Base-by-base conservation (phyloP, 1,140 invertebrate species). In the Diorhabda carinulata region DNA sequence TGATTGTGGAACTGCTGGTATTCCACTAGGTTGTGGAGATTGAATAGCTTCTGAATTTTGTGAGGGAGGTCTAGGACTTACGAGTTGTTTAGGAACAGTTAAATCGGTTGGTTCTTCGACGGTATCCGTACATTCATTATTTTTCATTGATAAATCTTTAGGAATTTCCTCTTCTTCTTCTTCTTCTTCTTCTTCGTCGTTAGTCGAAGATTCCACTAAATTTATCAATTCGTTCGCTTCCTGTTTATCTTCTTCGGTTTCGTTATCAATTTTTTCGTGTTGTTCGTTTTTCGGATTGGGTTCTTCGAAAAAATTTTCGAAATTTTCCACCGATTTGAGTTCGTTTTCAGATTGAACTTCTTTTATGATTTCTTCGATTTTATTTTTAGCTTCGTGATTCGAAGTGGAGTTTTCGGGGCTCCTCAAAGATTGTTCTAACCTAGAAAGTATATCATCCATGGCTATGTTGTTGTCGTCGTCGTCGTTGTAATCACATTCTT, bases 21-120 rank as follows among this genome's bases (percentile, higher is more conserved):
- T 86, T 2, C 87, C 87, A 71, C 86, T 89, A 1, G 88, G 87
- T 68, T 88, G 87, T 0, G 88, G 87, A 2, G 88, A 89, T 66
- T 87, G 86, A 77, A 87, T 85, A 8, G 88, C 85, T 67, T 88
- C 86, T 0, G 87, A 87, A 70, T 85, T 85, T 66, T 86, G 83
- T 0, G 87, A 88, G 3, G 83, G 82, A 52, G 86, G 84, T 52
- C 86, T 79, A 3, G 84, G 65, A 25, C 68, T 67, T 40, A 71
- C 70, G 6, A 70, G 69, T 10, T 66, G 47, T 73, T 79, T 80
- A 7, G 82, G 81, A 63, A 76, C 79, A 73, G 70, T 80, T 57
- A 78, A 70, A 71, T 80, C 78, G 8, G 77, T 82, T 45, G 81
- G 72, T 66, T 82, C 65, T 64, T 76, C 67, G 43, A 43, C 47